Evolutionary conservation across 2,797 vertebrate genomes (phyloP), one percentile per base, ranked within the genome.

Genomic region (Lithobates sylvaticus): DNA sequence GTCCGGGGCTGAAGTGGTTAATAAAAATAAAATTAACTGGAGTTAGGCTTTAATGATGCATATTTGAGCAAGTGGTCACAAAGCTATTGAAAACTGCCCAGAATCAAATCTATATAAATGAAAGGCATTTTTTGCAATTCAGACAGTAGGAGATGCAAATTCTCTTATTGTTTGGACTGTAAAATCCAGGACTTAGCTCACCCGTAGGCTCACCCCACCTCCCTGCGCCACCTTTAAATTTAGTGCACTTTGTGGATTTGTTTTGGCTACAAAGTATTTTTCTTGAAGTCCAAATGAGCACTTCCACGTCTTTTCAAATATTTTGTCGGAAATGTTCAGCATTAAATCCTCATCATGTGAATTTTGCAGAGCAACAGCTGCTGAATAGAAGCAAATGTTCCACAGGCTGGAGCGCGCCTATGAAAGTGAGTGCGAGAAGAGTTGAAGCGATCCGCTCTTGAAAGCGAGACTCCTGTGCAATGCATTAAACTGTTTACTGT

Each of bases 331-430:
- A 87, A 87, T 84, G 86, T 87, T 84, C 54, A 81, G 81, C 81
- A 87, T 87, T 87, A 87, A 84, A 87, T 87, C 68, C 86, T 84
- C 86, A 87, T 84, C 76, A 76, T 61, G 61, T 80, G 86, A 75
- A 84, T 74, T 79, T 84, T 76, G 32, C 69, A 29, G 86, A 87
- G 65, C 65, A 67, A 61, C 86, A 87, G 81, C 86, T 87, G 86
- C 34, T 78, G 77, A 83, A 87, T 87, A 58, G 86, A 84, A 87
- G 76, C 76, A 76, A 84, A 84, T 76, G 76, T 84, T 74, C 75
- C 65, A 69, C 76, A 84, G 73, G 85, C 81, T 87, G 69, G 79
- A 16, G 85, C 10, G 65, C 2, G 65, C 18, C 73, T 86, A 23
- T 5, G 54, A 47, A 54, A 36, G 42, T 36, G 61, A 83, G 27